Base-by-base conservation (phyloP, 1,140 invertebrate genomes). In the Papilio aristodemus region DNA sequence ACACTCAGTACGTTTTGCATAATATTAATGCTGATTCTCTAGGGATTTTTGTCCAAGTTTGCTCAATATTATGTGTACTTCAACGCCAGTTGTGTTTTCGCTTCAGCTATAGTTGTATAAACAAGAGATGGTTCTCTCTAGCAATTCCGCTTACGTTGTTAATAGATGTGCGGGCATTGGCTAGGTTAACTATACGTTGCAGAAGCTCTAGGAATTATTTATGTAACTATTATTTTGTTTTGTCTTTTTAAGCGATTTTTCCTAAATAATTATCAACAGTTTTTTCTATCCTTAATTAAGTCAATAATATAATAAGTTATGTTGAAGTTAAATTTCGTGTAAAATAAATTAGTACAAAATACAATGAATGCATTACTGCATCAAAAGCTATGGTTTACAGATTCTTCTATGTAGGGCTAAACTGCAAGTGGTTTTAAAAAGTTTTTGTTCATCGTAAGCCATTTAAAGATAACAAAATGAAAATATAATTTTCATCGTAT, bases 71-170 rank as follows among this genome's bases (percentile, higher is more conserved):
- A 19, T 50, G 46, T 50, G 46, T 50, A 22, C 46, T 50, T 50
- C 0, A 32, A 32, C 27, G 8, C 8, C 46, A 50, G 46, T 17
- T 50, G 46, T 50, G 46, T 50, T 50, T 50, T 50, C 8, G 19
- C 46, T 50, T 8, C 22, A 50, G 17, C 46, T 22, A 50, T 50
- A 50, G 46, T 50, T 50, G 46, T 50, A 22, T 50, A 50, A 50
- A 50, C 46, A 22, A 50, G 19, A 17, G 46, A 22, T 50, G 19
- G 46, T 50, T 22, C 46, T 50, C 46, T 19, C 19, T 19, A 17
- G 46, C 17, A 22, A 50, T 50, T 50, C 46, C 19, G 46, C 19
- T 50, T 50, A 50, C 46, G 46, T 50, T 50, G 46, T 50, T 50
- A 50, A 22, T 50, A 50, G 46, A 2, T 32, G 6, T 50, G 46